These are phyloP conservation scores for Napeogenes inachia DNA, from an alignment of 2,888 invertebrate species.

Conservation along the genomic window DNA sequence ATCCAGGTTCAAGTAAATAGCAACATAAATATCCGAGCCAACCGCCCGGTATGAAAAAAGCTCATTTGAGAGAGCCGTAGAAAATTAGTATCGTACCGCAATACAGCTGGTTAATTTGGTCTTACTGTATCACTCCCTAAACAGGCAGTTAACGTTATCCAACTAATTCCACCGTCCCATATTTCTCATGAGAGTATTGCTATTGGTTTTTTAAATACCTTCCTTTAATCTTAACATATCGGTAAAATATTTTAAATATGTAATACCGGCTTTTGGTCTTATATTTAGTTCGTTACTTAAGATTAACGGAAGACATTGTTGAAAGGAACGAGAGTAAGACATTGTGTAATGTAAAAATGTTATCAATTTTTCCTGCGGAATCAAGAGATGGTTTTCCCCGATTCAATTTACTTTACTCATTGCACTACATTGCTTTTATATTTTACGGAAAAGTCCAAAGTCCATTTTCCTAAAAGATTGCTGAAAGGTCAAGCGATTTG, in stretches of 20 bases:
- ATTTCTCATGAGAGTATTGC: conserved; percentile 25
- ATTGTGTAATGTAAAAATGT: neutral
- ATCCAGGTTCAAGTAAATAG: conserved; percentile 30
- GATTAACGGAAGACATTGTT: neutral
- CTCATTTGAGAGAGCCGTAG: conserved; percentile 22
- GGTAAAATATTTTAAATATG: too few relatives aligned
- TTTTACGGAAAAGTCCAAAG: too few relatives aligned
- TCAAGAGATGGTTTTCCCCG: conserved; percentile 1
- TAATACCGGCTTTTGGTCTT: too few relatives aligned
- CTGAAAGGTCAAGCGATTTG: neutral
- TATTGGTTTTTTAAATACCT: too few relatives aligned
- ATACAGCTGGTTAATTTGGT: conserved; percentile 28
- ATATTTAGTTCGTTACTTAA: conserved; percentile 2
- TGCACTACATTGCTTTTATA: too few relatives aligned
- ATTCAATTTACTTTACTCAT: neutral
- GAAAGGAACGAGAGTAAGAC: neutral
- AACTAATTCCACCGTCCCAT: conserved; percentile 24
- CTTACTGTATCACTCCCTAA: conserved; percentile 31
- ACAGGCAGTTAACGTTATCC: conserved; percentile 31
- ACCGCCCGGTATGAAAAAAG: conserved; percentile 21
- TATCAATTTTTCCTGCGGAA: neutral
- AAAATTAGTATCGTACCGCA: conserved; percentile 23
- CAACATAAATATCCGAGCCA: conserved; percentile 27
- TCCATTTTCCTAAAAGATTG: neutral
- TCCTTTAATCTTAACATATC: too few relatives aligned